phyloP scores from a whole-genome alignment of 2,888 invertebrate species.

The Rhingia rostrata region DNA sequence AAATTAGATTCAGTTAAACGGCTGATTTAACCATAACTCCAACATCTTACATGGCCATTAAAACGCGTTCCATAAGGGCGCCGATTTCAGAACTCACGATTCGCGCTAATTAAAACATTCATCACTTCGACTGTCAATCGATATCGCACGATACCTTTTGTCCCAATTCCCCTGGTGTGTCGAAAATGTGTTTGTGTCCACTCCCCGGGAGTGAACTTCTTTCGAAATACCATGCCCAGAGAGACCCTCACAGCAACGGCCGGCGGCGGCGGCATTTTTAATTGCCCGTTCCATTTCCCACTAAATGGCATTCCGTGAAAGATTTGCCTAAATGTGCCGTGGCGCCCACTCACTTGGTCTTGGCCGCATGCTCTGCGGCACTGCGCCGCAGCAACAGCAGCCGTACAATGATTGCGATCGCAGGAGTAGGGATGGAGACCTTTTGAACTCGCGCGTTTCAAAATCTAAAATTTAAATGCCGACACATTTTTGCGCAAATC shows the following conservation, averaged over 20 bases:
- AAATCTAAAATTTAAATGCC: constrained; percentile 48
- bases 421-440: constrained; percentile 29
- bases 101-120: constrained; percentile 69
- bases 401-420: constrained; percentile 9
- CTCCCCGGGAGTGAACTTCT: constrained; percentile 41
- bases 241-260: constrained; percentile 34
- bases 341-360: constrained; percentile 38
- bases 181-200: constrained; percentile 6
- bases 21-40: constrained; percentile 41
- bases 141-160: constrained; percentile 56
- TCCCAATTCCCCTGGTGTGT: not conserved
- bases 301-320: constrained; percentile 63
- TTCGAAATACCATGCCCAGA: constrained; percentile 56
- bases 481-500: constrained; percentile 52
- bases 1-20: constrained; percentile 12
- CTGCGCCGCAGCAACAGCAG: not conserved
- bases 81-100: constrained; percentile 57
- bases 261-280: constrained; percentile 56
- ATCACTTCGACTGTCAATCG: constrained; percentile 63
- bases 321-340: constrained; percentile 19
- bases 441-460: constrained; percentile 62
- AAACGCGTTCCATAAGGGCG: constrained; percentile 34
- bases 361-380: not conserved
- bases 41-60: constrained; percentile 25
- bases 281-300: constrained; percentile 62